Base-by-base conservation (phyloP, 1,140 invertebrate genomes). In the Tetranychus cinnabarinus region DNA sequence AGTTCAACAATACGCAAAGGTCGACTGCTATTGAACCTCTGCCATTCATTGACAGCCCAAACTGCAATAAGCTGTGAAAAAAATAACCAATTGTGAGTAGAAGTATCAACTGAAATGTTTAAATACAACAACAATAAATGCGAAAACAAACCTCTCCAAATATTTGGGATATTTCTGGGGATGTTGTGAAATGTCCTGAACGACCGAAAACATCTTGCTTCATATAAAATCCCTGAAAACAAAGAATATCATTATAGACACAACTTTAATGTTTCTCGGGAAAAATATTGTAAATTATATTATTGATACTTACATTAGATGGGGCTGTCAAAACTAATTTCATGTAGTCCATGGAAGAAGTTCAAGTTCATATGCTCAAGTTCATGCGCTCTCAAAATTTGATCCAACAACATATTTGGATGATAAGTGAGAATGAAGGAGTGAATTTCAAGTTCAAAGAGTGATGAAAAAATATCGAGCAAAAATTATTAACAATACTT, bases 81-180 rank as follows among this genome's bases (percentile, higher is more conserved):
- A 72, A 71, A 66, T 64, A 61, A 64, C 67, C 60, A 62, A 63
- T 13, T 60, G 23, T 23, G 23, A 23, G 23, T 23, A 23, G 23
- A 23, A 23, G 23, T 23, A 23, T 23, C 23, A 23, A 23, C 23
- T 23, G 23, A 23, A 23, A 23, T 23, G 23, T 23, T 23, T 23
- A 57, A 57, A 6, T 6, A 35, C 33, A n/a, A n/a, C 33, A 57
- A n/a, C 60, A 52, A 59, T 12, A 33, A 62, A 23, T 23, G 23
- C 23, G 23, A 23, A 42, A 42, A 42, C 39, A 5, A 42, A 87
- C 85, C 75, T 98, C 93, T 61, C 92, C 91, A 80, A 97, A 98
- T 67, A 97, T 79, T 72, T 95, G 90, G 65, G 80, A 83, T 56
- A 98, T 84, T 80, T 97, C 93, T 33, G 92, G 92, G 6, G 91